These are phyloP conservation scores for Eclectus roratus DNA, from an alignment of 2,113 vertebrate genomes.

Conservation along the genomic window DNA sequence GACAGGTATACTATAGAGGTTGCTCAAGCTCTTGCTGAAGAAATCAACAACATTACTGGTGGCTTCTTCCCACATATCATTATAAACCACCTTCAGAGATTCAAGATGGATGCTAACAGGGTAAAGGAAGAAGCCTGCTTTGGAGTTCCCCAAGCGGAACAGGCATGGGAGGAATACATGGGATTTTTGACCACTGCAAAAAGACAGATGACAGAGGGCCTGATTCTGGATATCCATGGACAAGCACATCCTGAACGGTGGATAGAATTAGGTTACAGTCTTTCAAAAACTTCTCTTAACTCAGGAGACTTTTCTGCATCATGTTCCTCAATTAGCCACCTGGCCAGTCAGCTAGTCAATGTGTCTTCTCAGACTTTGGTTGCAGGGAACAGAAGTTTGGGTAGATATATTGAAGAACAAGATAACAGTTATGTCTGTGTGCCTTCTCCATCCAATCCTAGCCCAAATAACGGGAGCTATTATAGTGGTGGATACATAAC, in stretches of 20 bases:
- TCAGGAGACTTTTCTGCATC: neutral
- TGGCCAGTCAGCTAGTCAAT: constrained; percentile 33
- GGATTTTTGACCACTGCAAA: constrained; percentile 53
- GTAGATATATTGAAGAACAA: constrained; percentile 52
- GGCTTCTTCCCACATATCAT: constrained; percentile 53
- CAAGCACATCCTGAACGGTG: constrained; percentile 59
- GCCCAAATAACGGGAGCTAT: constrained; percentile 54
- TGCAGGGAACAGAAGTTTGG: constrained; percentile 47
- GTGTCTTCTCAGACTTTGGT: constrained; percentile 36
- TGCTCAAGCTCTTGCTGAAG: constrained; percentile 40
- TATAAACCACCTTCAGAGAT: constrained; percentile 58
- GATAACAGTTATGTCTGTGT: constrained; percentile 43
- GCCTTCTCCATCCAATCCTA: constrained; percentile 63
- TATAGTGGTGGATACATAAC: constrained; percentile 59
- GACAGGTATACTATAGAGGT: constrained; percentile 55
- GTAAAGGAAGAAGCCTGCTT: constrained; percentile 54
- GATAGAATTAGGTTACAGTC: constrained; percentile 64
- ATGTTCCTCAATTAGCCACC: constrained; percentile 14
- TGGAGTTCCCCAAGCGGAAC: constrained; percentile 48
- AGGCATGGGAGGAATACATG: constrained; percentile 65
- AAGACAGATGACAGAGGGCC: constrained; percentile 5
- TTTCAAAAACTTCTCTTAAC: constrained; percentile 57
- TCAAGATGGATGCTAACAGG: constrained; percentile 68
- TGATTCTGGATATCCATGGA: constrained; percentile 63
- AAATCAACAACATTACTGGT: constrained; percentile 34